These are phyloP conservation scores for Spizaetus ornatus DNA, from an alignment of 2,113 vertebrate genomes.

Conservation along the genomic window DNA sequence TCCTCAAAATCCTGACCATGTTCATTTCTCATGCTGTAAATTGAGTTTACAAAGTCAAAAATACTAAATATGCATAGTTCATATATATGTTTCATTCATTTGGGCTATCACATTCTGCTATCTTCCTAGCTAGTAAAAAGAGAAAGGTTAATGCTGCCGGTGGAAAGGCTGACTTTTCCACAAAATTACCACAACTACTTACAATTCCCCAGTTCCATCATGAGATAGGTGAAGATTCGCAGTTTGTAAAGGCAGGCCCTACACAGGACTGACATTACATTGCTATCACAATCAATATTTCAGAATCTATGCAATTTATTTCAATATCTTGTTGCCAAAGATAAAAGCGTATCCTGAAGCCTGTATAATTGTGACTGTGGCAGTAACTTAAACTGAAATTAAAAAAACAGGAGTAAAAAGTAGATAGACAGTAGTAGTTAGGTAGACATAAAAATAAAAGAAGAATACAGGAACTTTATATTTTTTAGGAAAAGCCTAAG, in stretches of 20 bases:
- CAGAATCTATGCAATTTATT: neutral
- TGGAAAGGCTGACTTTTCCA: neutral
- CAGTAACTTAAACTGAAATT: neutral
- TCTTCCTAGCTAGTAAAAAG: neutral
- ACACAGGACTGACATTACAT: neutral
- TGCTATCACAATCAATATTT: neutral
- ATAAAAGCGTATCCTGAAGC: neutral
- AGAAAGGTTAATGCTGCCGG: neutral
- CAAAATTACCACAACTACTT: neutral
- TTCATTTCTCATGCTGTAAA: neutral
- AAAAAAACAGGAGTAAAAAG: neutral
- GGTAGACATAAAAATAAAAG: neutral
- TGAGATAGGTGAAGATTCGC: neutral
- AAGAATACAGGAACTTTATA: neutral
- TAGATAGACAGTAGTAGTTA: neutral
- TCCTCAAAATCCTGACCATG: neutral
- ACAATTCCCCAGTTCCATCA: neutral
- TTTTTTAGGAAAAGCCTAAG: neutral
- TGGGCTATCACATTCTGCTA: fast-evolving
- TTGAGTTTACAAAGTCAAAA: neutral
- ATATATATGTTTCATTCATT: neutral
- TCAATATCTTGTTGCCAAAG: neutral
- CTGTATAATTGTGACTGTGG: neutral
- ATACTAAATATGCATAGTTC: neutral
- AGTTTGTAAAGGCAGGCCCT: neutral